These are phyloP conservation scores for Pollimyrus isidori DNA, from an alignment of 2,113 vertebrate genomes.

Conservation along the genomic window DNA sequence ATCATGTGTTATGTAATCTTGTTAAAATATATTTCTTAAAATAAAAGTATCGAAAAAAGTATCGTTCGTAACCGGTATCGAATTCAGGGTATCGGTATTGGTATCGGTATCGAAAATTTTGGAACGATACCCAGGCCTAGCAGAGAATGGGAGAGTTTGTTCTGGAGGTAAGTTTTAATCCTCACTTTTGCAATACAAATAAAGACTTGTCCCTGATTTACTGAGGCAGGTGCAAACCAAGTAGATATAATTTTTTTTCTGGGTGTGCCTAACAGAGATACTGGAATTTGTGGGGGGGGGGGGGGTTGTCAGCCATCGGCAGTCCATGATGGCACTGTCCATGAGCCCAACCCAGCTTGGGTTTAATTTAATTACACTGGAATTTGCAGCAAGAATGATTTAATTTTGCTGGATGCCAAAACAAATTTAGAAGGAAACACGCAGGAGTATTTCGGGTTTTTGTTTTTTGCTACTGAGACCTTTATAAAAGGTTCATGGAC, in stretches of 20 bases:
- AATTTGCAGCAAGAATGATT: not conserved
- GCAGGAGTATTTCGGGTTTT: not conserved
- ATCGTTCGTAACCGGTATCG: too few species aligned
- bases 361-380: not conserved
- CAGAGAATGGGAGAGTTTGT: not conserved
- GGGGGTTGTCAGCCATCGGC: not conserved
- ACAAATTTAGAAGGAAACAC: not conserved
- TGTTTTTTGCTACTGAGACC: not conserved
- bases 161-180: not conserved
- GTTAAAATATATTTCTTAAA: too few species aligned
- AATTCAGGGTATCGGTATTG: too few species aligned
- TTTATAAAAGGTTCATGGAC: not conserved
- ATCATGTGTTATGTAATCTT: too few species aligned
- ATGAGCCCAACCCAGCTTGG: not conserved
- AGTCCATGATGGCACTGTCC: not conserved
- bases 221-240: not conserved
- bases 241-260: not conserved
- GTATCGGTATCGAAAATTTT: too few species aligned
- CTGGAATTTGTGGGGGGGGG: not conserved
- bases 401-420: not conserved
- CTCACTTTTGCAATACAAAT: not conserved
- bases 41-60: too few species aligned
- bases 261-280: not conserved
- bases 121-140: too few species aligned
- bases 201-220: not conserved